phyloP scores from a whole-genome alignment of 1,140 invertebrate genomes.

The Antheraea mylitta region DNA sequence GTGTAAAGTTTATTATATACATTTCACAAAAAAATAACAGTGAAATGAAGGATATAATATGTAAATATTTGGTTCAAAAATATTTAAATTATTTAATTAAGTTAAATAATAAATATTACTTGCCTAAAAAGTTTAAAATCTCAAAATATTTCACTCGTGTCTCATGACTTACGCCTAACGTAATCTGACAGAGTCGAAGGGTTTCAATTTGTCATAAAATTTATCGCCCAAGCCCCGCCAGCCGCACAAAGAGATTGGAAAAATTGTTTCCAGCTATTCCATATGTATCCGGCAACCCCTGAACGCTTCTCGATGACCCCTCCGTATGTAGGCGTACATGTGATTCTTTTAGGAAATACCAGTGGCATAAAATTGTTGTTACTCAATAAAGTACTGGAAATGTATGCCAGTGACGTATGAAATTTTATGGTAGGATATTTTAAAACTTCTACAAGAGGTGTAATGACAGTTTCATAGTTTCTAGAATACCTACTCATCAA shows the following conservation, averaged over 20 bases:
- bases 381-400: slow-evolving; percentile 1
- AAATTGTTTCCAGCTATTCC: slow-evolving; percentile 38
- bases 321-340: slow-evolving; percentile 3
- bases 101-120: too few species aligned
- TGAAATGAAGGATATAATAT: too few species aligned
- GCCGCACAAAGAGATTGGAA: slow-evolving; percentile 41
- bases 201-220: slow-evolving; percentile 45
- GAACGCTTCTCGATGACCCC: slow-evolving; percentile 22
- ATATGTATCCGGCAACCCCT: slow-evolving; percentile 28
- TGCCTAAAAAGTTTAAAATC: too few species aligned
- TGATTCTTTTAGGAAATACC: neutral
- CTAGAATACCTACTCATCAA: too few species aligned
- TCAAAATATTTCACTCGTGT: neutral
- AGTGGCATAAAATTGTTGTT: neutral
- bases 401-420: neutral
- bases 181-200: slow-evolving; percentile 33
- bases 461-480: too few species aligned
- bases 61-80: too few species aligned
- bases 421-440: too few species aligned
- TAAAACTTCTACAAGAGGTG: too few species aligned
- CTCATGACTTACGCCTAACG: slow-evolving; percentile 18
- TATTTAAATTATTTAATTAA: too few species aligned
- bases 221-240: slow-evolving; percentile 31
- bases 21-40: too few species aligned
- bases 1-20: too few species aligned